A percentile compares a stretch with the other conserved stretches of the same genome.
Evolutionary conservation across 2,888 invertebrate genomes (phyloP).

Genomic region (Noctuana brunneofusca): DNA sequence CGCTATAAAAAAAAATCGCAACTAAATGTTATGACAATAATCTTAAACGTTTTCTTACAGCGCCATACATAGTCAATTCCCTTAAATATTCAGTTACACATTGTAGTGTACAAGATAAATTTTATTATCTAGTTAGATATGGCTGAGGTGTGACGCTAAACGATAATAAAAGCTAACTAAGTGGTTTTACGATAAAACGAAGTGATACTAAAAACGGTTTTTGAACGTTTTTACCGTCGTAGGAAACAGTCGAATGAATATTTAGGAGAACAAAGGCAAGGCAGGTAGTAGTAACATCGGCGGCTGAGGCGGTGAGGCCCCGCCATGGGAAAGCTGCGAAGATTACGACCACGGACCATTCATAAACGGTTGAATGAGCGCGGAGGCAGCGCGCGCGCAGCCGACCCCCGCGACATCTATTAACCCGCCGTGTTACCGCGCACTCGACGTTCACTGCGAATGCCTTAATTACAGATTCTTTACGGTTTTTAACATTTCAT

Average conservation of each 20-base stretch:
- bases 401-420: constrained; percentile 61
- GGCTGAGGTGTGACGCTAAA: constrained; percentile 1
- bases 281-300: constrained; percentile 28
- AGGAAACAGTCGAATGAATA: constrained; percentile 6
- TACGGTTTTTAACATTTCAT: constrained; percentile 21
- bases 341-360: constrained; percentile 64
- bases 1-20: too few species aligned
- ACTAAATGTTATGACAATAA: too few species aligned
- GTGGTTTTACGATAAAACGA: not conserved
- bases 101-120: not conserved
- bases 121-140: constrained; percentile 5
- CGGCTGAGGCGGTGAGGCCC: constrained; percentile 59
- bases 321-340: constrained; percentile 76
- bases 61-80: not conserved
- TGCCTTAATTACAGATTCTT: constrained; percentile 22
- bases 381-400: constrained; percentile 44
- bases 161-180: not conserved
- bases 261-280: constrained; percentile 33
- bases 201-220: not conserved
- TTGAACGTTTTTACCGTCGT: too few species aligned
- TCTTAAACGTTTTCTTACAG: too few species aligned
- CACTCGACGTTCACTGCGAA: constrained; percentile 18
- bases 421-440: constrained; percentile 45
- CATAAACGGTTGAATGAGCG: constrained; percentile 78
- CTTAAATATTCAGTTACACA: not conserved